Evolutionary conservation across 2,888 invertebrate species (phyloP), one percentile per base, ranked within the genome.

Genomic region (Pammene fasciana): DNA sequence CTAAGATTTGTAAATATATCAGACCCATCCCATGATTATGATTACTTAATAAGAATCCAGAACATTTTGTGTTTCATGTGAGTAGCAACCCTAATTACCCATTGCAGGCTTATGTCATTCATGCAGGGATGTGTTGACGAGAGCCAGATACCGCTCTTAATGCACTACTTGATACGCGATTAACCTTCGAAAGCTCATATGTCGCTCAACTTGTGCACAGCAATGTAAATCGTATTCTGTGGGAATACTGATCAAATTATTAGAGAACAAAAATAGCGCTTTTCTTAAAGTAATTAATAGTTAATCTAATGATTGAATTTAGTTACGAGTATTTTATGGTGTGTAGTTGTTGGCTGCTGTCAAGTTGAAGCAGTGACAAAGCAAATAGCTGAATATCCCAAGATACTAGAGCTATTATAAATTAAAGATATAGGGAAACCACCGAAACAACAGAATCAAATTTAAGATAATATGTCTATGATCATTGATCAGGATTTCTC

Each of bases 61-160:
- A 14, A 14, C 5, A 14, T 46, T 14, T 14, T 9, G n/a, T 5
- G n/a, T 6, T 14, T 1, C 14, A 45, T 5, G 13, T 50, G 14
- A 11, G n/a, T 14, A n/a, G 7, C 59, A 60, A 18, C 67, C 67
- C 60, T 67, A 60, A 45, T 60, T 54, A 67, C 26, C 7, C 26
- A 8, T n/a, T 60, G 38, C 54, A 55, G 64, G 55, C 64, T 55
- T 66, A 66, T 59, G 67, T 60, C 60, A 67, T 67, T 60, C 52
- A 52, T 52, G 43, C 67, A 36, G 45, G 16, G 16, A 59, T 52
- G 45, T 67, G 60, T 55, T 67, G 67, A 67, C 60, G 50, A 67
- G 52, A 54, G 43, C 60, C 67, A 67, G 67, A 54, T 46, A 45
- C 45, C 43, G 14, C 54, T 38, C 38, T 61, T 67, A 55, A 55